Conservation (phyloP, 2,888 invertebrate genomes). For the Orthonevra nobilis region DNA sequence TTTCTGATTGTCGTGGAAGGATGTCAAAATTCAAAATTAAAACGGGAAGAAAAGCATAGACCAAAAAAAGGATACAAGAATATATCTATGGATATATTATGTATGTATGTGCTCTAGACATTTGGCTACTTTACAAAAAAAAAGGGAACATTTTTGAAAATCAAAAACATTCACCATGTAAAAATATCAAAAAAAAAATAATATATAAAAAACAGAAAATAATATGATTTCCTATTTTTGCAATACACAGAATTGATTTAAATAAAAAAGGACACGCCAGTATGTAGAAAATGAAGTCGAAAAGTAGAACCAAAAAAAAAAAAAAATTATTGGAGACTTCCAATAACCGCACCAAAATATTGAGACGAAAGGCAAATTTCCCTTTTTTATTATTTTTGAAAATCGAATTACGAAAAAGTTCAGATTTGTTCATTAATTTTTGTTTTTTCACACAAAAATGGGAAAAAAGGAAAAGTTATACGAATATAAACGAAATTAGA, state of each 20-base stretch:
- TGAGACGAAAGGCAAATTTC: slow-evolving; percentile 15
- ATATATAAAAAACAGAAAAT: too few species aligned
- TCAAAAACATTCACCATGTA: slow-evolving; percentile 1
- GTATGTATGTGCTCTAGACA: slow-evolving; percentile 22
- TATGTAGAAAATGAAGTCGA: too few species aligned
- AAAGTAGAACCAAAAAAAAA: slow-evolving; percentile 21
- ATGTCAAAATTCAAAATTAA: slow-evolving; percentile 56
- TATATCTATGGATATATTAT: slow-evolving; percentile 11
- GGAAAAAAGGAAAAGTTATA: too few species aligned
- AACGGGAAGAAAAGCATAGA: slow-evolving; percentile 18
- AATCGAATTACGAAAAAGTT: slow-evolving; percentile 20
- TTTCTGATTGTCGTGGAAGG: slow-evolving; percentile 31
- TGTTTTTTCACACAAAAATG: background rate
- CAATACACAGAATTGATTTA: slow-evolving; percentile 37
- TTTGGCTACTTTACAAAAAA: slow-evolving; percentile 32
- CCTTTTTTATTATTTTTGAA: slow-evolving; percentile 6
- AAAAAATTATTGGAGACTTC: slow-evolving; percentile 30
- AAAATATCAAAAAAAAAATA: background rate
- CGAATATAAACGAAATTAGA: too few species aligned
- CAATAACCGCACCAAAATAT: slow-evolving; percentile 60
- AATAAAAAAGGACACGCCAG: slow-evolving; percentile 37
- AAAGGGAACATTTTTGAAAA: slow-evolving; percentile 6
- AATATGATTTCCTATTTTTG: slow-evolving; percentile 8
- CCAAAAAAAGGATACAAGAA: slow-evolving; percentile 38
- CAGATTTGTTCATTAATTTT: slow-evolving; percentile 3